Evolutionary conservation across 2,888 invertebrate genomes (phyloP).

Genomic region (Meteorus colon): DNA sequence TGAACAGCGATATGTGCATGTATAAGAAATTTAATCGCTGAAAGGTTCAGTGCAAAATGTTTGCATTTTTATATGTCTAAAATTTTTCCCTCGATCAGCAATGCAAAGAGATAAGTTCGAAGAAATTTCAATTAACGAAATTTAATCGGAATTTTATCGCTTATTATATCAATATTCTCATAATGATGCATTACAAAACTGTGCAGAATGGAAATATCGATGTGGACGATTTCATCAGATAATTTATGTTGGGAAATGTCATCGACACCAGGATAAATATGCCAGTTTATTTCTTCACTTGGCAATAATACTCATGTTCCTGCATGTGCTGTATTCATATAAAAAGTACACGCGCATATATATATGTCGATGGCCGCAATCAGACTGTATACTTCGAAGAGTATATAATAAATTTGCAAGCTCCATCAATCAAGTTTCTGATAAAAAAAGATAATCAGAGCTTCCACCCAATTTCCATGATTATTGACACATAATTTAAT

Average conservation of each 20-base stretch:
- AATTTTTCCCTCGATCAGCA: neutral
- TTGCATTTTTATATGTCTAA: constrained; percentile 6
- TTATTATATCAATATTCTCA: neutral
- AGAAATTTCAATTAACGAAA: too few species aligned
- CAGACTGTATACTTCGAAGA: neutral
- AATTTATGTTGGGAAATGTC: neutral
- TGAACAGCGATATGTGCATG: neutral
- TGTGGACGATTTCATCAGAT: neutral
- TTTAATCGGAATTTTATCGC: too few species aligned
- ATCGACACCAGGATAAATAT: neutral
- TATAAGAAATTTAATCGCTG: neutral
- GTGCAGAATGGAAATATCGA: neutral
- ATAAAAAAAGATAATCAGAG: neutral
- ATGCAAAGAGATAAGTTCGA: too few species aligned
- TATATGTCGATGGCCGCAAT: neutral
- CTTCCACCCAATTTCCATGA: neutral
- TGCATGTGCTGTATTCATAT: neutral
- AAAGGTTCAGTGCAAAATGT: neutral
- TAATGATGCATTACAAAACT: neutral
- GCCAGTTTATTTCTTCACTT: neutral
- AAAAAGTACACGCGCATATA: neutral
- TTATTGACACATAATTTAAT: neutral
- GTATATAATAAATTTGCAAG: neutral
- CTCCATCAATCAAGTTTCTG: neutral
- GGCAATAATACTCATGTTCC: neutral